A percentile compares a stretch with the other conserved stretches of the same genome.
Conservation (phyloP, 2,797 vertebrate genomes). For the Pseudochaenichthys georgianus region DNA sequence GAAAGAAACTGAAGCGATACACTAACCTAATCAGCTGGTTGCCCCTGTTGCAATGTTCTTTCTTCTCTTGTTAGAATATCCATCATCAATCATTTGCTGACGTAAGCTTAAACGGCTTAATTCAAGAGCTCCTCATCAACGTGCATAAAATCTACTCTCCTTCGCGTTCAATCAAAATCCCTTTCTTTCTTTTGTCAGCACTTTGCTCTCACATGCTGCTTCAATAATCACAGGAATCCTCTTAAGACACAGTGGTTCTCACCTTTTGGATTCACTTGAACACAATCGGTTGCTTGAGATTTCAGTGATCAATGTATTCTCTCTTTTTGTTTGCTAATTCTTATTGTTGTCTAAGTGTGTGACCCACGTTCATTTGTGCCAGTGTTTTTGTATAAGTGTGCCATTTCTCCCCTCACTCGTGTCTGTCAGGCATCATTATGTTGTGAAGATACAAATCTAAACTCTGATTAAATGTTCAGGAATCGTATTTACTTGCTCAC, state of each 20-base stretch:
- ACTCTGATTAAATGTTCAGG: not conserved
- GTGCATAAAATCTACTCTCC: constrained; percentile 4
- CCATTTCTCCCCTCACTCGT: not conserved
- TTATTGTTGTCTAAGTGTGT: not conserved
- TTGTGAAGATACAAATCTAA: not conserved
- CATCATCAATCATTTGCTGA: constrained; percentile 5
- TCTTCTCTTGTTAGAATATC: not conserved
- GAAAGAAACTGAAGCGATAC: not conserved
- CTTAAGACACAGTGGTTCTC: not conserved
- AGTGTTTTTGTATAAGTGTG: not conserved
- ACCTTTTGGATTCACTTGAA: not conserved
- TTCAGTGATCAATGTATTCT: not conserved
- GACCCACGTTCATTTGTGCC: too few species aligned
- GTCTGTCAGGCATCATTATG: constrained; percentile 6
- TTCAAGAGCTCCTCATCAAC: constrained; percentile 13
- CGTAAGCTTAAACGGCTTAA: constrained; percentile 8
- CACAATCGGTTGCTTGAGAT: not conserved
- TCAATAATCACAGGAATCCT: constrained; percentile 12
- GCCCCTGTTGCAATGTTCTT: not conserved
- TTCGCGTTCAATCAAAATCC: not conserved
- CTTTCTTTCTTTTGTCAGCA: constrained; percentile 29
- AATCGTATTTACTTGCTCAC: constrained; percentile 11
- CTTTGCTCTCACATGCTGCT: constrained; percentile 12
- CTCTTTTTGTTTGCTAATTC: not conserved
- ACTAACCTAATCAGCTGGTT: not conserved